Base-by-base conservation (phyloP, 2,113 vertebrate genomes). In the Macrotis lagotis region DNA sequence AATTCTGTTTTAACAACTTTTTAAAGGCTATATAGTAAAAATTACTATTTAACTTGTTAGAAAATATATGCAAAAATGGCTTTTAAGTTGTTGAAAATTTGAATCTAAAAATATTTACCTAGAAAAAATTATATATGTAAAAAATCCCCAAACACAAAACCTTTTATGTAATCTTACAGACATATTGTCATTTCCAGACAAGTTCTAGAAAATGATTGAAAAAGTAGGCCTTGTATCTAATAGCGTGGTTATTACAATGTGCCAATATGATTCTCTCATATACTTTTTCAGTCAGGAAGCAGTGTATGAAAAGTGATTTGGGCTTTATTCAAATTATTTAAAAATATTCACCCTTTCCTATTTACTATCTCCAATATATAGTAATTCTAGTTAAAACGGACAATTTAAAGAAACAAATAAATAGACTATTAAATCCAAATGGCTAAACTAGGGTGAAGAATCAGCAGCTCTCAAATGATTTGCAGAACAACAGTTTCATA, bases 381-480 rank as follows among this genome's bases (percentile, higher is more conserved):
- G n/a, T 6, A 44, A 83, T 44, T 74, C 37, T 44, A 83, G 37
- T 22, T 44, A 44, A 94, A 44, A 91, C 91, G 53, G 93, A 14
- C 3, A 94, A 96, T 90, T 1, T 91, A 48, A 95, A 53, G 48
- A 50, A 93, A 37, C 47, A 50, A 50, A 0, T 91, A 94, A 96
- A 95, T 55, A 95, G 95, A 95, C 44, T 83, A 96, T 91, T 93
- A 74, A 94, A 90, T 95, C 25, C 88, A 90, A 96, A 83, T 24
- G n/a, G 16, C 94, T 89, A 50, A 37, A 94, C 9, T 53, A 94
- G 44, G 83, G 6, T 88, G 95, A 91, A 88, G 90, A 95, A 83
- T n/a, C 91, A 92, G 8, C 9, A 88, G n/a, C 96, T 66, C 92
- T 93, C 95, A 83, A 8, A 26, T 12, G 28, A 93, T 90, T 31